A percentile compares a stretch with the other conserved stretches of the same genome.
phyloP scores from a whole-genome alignment of 2,888 invertebrate genomes.

The Caprella mutica region DNA sequence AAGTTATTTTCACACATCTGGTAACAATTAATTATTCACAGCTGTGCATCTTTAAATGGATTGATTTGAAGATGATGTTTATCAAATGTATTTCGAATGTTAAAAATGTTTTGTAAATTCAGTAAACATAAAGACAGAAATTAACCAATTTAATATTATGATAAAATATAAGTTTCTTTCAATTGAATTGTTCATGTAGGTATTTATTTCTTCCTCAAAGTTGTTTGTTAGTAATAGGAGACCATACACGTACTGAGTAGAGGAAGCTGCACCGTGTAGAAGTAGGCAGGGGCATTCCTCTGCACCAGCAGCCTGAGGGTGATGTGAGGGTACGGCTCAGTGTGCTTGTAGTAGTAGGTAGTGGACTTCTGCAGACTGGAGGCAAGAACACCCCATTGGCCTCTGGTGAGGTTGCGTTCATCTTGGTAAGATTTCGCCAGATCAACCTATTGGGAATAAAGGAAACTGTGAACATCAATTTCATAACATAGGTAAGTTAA shows the following conservation, averaged over 20 bases:
- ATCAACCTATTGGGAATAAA: conserved; percentile 1
- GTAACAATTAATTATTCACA: too few species aligned
- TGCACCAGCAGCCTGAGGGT: conserved; percentile 48
- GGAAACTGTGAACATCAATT: neutral
- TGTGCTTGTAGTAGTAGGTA: conserved; percentile 47
- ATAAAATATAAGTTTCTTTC: too few species aligned
- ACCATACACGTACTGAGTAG: conserved; percentile 43
- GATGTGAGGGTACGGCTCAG: conserved; percentile 52
- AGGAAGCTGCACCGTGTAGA: conserved; percentile 50
- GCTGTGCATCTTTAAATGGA: too few species aligned
- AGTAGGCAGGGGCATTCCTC: conserved; percentile 49
- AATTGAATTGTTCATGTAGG: too few species aligned
- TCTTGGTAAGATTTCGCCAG: conserved; percentile 7
- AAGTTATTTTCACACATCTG: too few species aligned
- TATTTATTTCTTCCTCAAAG: too few species aligned
- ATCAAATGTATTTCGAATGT: too few species aligned
- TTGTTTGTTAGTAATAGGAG: too few species aligned
- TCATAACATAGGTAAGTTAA: neutral
- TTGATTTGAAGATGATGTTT: too few species aligned
- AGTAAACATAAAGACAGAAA: too few species aligned
- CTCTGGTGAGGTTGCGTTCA: conserved; percentile 4
- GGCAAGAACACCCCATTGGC: conserved; percentile 32
- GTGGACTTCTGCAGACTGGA: conserved; percentile 43
- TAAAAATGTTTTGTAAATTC: too few species aligned
- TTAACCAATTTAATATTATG: too few species aligned